A percentile compares a stretch with the other conserved stretches of the same genome.
Conservation (phyloP, 2,888 invertebrate genomes). For the Dromius quadrimaculatus region DNA sequence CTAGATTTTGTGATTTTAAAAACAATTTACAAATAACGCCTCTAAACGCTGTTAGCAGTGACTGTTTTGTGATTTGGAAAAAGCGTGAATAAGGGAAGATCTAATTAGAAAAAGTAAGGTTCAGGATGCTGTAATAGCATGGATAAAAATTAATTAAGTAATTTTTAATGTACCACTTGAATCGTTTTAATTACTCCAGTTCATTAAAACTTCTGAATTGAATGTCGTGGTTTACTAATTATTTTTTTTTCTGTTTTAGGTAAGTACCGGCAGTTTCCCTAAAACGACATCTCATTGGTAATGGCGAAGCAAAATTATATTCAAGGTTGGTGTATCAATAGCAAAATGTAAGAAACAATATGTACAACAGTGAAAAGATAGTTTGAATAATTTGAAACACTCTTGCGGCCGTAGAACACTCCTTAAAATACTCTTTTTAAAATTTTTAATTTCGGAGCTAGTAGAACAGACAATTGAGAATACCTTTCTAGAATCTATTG, state of each 20-base stretch:
- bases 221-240: conserved; percentile 12
- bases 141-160: neutral
- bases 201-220: neutral
- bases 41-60: no score
- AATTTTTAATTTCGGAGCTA: no score
- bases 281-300: neutral
- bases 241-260: conserved; percentile 1
- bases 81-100: neutral
- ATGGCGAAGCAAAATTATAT: neutral
- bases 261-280: neutral
- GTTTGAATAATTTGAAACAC: no score
- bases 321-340: neutral
- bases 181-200: neutral
- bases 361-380: no score
- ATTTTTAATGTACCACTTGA: neutral
- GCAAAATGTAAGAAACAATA: neutral
- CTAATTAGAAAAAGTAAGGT: neutral
- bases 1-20: no score
- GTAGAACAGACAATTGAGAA: no score
- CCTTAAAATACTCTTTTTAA: no score
- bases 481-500: no score
- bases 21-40: no score
- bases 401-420: no score
- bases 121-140: neutral
- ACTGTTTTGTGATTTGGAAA: neutral